Conservation (phyloP, 2,888 invertebrate genomes). For the Agonopterix arenella region DNA sequence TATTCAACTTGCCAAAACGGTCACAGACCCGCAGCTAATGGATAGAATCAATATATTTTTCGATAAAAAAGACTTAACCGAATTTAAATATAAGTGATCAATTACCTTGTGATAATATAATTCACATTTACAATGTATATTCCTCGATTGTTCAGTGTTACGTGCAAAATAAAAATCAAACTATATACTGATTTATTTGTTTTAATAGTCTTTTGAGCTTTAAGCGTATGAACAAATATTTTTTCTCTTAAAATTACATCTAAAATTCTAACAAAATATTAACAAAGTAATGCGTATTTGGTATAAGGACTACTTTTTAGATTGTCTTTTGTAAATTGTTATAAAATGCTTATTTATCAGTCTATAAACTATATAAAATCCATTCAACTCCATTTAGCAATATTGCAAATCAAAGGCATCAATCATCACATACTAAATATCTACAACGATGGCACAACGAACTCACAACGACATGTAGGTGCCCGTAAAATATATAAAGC, state of each 20-base stretch:
- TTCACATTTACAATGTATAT: slow-evolving; percentile 17
- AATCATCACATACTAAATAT: slow-evolving; percentile 18
- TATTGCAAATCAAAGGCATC: slow-evolving; percentile 23
- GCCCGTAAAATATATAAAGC: slow-evolving; percentile 38
- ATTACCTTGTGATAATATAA: slow-evolving; percentile 51
- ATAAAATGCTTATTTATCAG: slow-evolving; percentile 43
- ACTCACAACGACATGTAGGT: slow-evolving; percentile 45
- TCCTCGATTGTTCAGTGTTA: slow-evolving; percentile 51
- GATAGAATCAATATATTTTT: slow-evolving; percentile 74
- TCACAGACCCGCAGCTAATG: slow-evolving; percentile 64
- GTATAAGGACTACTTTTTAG: slow-evolving; percentile 53
- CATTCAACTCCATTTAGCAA: slow-evolving; percentile 8
- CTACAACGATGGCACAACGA: slow-evolving; percentile 54
- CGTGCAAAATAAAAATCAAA: slow-evolving; percentile 56
- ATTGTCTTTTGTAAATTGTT: slow-evolving; percentile 60
- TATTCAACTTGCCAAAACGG: slow-evolving; percentile 60
- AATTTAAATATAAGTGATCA: slow-evolving; percentile 60
- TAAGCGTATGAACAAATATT: slow-evolving; percentile 25
- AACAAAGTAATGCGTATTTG: slow-evolving; percentile 55
- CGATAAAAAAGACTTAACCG: slow-evolving; percentile 68
- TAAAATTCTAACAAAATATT: slow-evolving; percentile 48
- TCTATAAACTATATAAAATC: slow-evolving; percentile 24
- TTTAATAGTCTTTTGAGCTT: slow-evolving; percentile 46
- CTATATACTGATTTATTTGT: slow-evolving; percentile 35
- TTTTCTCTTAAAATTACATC: slow-evolving; percentile 19